Evolutionary conservation across 2,888 invertebrate genomes (phyloP).

Genomic region (Drosophila picticornis): DNA sequence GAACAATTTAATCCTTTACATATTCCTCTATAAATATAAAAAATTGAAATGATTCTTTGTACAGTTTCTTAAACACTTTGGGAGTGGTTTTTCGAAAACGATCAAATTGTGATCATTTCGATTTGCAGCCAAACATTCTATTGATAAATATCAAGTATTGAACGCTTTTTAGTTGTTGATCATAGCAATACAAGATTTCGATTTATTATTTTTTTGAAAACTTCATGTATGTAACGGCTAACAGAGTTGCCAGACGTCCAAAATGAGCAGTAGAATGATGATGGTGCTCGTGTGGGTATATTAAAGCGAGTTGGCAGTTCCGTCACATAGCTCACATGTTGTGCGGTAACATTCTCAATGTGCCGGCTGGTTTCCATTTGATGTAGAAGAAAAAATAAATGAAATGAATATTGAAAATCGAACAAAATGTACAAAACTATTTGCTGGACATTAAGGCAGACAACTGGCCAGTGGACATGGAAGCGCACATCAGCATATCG

Average conservation of each 20-base stretch:
- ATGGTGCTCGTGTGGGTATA: neutral
- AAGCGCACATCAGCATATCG: slow-evolving; percentile 26
- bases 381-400: slow-evolving; percentile 10
- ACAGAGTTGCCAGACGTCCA: slow-evolving; percentile 17
- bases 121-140: neutral
- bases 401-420: slow-evolving; percentile 30
- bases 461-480: slow-evolving; percentile 31
- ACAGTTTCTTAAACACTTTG: slow-evolving; percentile 34
- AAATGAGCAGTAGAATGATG: neutral
- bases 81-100: neutral
- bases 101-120: neutral
- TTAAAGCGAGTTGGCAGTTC: slow-evolving; percentile 29
- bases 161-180: neutral
- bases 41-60: slow-evolving; percentile 47
- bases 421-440: slow-evolving; percentile 48
- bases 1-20: slow-evolving; percentile 42
- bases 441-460: slow-evolving; percentile 20
- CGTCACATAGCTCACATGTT: slow-evolving; percentile 47
- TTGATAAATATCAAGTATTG: neutral
- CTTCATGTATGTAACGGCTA: slow-evolving; percentile 18
- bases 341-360: slow-evolving; percentile 62
- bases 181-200: neutral
- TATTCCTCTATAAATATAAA: slow-evolving; percentile 45
- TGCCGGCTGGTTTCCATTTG: slow-evolving; percentile 42
- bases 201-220: neutral